These are phyloP conservation scores for Saccopteryx leptura DNA, from an alignment of 2,113 vertebrate genomes.

Conservation along the genomic window DNA sequence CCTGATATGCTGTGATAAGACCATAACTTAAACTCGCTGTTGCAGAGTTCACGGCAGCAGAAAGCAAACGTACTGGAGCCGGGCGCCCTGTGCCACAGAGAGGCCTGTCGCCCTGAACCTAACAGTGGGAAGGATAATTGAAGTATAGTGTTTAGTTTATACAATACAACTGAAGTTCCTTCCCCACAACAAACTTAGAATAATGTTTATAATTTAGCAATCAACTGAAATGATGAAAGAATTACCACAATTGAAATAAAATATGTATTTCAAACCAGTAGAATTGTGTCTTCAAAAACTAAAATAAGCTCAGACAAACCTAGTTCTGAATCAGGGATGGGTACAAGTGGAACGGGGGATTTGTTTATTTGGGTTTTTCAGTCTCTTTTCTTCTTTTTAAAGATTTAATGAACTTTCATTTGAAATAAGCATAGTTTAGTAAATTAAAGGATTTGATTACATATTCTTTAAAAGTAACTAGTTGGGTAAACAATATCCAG, in stretches of 20 bases:
- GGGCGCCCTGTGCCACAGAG: conserved; percentile 38
- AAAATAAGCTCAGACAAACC: conserved; percentile 79
- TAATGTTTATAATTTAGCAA: conserved; percentile 82
- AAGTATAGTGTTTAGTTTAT: conserved; percentile 67
- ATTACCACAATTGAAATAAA: conserved; percentile 79
- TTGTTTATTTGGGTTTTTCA: conserved; percentile 77
- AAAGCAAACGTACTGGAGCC: conserved; percentile 65
- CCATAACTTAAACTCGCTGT: conserved; percentile 70
- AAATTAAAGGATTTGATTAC: conserved; percentile 79
- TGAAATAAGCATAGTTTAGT: conserved; percentile 71
- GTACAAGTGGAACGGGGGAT: conserved; percentile 76
- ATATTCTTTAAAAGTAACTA: conserved; percentile 80
- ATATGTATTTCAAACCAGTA: conserved; percentile 81
- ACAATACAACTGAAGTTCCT: conserved; percentile 73
- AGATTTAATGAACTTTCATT: conserved; percentile 76
- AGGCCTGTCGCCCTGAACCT: conserved; percentile 61
- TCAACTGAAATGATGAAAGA: conserved; percentile 83
- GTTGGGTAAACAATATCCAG: conserved; percentile 73
- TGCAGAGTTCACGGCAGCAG: conserved; percentile 70
- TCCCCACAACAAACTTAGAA: conserved; percentile 75
- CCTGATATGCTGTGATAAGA: conserved; percentile 57
- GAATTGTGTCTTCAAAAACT: conserved; percentile 79
- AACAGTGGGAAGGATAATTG: conserved; percentile 69
- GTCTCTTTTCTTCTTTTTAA: conserved; percentile 75
- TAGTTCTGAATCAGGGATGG: conserved; percentile 69